Conservation (phyloP, 2,113 vertebrate genomes). For the Pseudopipra pipra region DNA sequence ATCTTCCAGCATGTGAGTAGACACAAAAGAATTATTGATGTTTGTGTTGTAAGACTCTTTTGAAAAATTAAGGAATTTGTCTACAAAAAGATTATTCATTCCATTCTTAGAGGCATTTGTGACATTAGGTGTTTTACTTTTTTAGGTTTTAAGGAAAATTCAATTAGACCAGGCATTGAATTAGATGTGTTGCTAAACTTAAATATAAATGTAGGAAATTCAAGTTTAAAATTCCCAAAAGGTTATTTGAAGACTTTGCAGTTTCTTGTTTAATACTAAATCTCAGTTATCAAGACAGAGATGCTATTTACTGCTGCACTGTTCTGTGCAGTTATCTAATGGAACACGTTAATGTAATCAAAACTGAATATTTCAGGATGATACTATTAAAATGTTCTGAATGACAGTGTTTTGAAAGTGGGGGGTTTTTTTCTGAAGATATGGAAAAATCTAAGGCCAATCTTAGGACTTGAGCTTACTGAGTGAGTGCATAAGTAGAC, state of each 20-base stretch:
- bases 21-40: constrained; percentile 10
- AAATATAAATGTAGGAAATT: neutral
- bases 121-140: neutral
- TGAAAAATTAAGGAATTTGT: neutral
- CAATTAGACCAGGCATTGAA: neutral
- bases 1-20: neutral
- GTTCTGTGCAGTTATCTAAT: neutral
- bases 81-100: neutral
- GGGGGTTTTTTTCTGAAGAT: neutral
- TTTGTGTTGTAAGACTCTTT: neutral
- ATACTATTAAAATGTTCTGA: neutral
- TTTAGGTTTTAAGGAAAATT: neutral
- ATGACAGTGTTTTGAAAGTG: neutral
- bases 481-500: neutral
- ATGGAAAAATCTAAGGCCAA: neutral
- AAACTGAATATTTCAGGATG: neutral
- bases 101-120: neutral
- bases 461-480: neutral
- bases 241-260: neutral
- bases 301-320: neutral
- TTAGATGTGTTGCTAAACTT: neutral
- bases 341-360: neutral
- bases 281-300: neutral
- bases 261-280: neutral
- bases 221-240: neutral